Evolutionary conservation across 2,113 vertebrate species (phyloP).

Genomic region (Rhineura floridana): DNA sequence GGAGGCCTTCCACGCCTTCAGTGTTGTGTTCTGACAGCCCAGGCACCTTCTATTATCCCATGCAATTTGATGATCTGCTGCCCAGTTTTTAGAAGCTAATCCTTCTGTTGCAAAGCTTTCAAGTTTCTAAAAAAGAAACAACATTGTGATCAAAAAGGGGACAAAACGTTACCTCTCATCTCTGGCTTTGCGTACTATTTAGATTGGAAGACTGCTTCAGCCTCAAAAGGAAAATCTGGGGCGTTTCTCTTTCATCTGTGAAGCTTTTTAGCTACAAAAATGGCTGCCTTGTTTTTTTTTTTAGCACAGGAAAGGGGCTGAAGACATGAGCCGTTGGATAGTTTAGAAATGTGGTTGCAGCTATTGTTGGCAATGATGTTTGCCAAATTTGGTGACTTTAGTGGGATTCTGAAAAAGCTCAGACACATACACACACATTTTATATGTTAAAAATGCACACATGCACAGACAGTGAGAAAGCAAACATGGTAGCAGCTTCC

Average conservation of each 20-base stretch:
- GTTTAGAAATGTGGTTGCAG: too few relatives aligned
- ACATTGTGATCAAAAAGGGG: not conserved
- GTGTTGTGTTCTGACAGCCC: constrained; percentile 27
- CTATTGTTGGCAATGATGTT: too few relatives aligned
- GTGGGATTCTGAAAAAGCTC: not conserved
- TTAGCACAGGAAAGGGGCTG: too few relatives aligned
- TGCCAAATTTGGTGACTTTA: not conserved
- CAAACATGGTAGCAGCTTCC: too few relatives aligned
- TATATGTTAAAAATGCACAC: too few relatives aligned
- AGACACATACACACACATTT: not conserved
- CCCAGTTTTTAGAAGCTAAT: constrained; percentile 17
- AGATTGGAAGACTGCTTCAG: not conserved
- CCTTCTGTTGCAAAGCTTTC: constrained; percentile 10
- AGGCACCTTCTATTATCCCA: constrained; percentile 1
- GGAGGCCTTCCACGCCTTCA: constrained; percentile 20
- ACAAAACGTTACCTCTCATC: not conserved
- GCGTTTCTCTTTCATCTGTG: not conserved
- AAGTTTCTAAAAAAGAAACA: not conserved
- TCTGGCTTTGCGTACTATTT: not conserved
- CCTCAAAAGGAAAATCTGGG: not conserved
- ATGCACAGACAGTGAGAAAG: too few relatives aligned
- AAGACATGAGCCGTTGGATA: too few relatives aligned
- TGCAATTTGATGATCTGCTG: constrained; percentile 38
- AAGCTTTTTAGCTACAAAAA: not conserved
- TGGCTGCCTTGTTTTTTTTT: not conserved